Conservation (phyloP, 1,140 invertebrate species). For the Cyclina sinensis region DNA sequence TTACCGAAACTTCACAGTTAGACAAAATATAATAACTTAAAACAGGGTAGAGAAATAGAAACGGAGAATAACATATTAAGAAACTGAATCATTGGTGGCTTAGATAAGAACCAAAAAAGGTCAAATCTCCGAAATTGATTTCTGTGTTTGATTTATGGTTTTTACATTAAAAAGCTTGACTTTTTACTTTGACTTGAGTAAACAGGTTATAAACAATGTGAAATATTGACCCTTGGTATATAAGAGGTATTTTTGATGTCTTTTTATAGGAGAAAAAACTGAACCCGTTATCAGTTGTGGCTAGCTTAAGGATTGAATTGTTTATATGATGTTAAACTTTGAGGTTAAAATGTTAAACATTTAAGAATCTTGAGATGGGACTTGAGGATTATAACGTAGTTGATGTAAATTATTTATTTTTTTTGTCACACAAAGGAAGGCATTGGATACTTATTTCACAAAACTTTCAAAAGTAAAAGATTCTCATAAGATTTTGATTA, state of each 20-base stretch:
- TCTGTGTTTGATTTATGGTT: constrained; percentile 39
- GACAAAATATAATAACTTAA: too few species aligned
- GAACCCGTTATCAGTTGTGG: neutral
- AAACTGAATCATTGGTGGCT: too few species aligned
- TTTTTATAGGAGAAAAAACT: constrained; percentile 17
- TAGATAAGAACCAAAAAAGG: constrained; percentile 16
- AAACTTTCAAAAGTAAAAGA: too few species aligned
- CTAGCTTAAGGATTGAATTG: neutral
- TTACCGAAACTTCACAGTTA: too few species aligned
- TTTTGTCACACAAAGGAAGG: too few species aligned
- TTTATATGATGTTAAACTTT: neutral
- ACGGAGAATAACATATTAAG: neutral
- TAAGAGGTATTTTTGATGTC: constrained; percentile 28
- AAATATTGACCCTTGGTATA: constrained; percentile 36
- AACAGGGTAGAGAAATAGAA: neutral
- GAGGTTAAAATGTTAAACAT: neutral
- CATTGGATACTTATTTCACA: too few species aligned
- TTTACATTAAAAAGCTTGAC: constrained; percentile 43
- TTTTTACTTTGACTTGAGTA: constrained; percentile 50
- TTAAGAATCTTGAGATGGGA: neutral
- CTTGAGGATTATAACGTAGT: too few species aligned
- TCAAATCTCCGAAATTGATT: constrained; percentile 45
- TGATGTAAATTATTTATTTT: too few species aligned
- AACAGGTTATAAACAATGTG: constrained; percentile 49
- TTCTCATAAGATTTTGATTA: too few species aligned